phyloP scores from a whole-genome alignment of 2,113 vertebrate genomes.

The Phasianus colchicus region DNA sequence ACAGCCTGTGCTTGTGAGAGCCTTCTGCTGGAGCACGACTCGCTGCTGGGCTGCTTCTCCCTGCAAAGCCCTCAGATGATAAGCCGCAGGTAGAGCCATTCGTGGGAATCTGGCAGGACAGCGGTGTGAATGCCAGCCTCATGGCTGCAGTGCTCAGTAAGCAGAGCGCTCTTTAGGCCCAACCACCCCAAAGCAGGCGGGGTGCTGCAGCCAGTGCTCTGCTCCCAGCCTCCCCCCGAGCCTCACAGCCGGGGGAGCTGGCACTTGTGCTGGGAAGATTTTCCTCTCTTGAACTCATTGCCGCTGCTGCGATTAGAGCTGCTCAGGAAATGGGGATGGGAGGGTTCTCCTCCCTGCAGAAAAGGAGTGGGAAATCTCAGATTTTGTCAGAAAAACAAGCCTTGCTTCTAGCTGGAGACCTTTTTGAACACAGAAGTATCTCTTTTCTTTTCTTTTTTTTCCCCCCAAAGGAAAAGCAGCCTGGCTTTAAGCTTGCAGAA shows the following conservation, averaged over 20 bases:
- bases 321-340: conserved; percentile 64
- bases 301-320: conserved; percentile 40
- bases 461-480: neutral
- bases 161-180: neutral
- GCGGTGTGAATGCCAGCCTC: neutral
- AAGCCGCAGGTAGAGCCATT: neutral
- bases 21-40: neutral
- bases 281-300: conserved; percentile 68
- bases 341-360: conserved; percentile 56
- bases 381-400: conserved; percentile 53
- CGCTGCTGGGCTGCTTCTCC: conserved; percentile 4
- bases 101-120: conserved; percentile 6
- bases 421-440: neutral
- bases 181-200: conserved; percentile 5
- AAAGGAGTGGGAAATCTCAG: conserved; percentile 61
- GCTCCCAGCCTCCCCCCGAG: conserved; percentile 12
- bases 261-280: conserved; percentile 71
- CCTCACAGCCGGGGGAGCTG: conserved; percentile 35
- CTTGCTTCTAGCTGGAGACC: conserved; percentile 1
- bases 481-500: conserved; percentile 1
- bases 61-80: conserved; percentile 6
- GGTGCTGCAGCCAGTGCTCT: neutral
- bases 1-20: neutral
- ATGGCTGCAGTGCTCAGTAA: neutral
- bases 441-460: neutral